These are phyloP conservation scores for Myathropa florea DNA, from an alignment of 2,888 invertebrate species.

Conservation along the genomic window DNA sequence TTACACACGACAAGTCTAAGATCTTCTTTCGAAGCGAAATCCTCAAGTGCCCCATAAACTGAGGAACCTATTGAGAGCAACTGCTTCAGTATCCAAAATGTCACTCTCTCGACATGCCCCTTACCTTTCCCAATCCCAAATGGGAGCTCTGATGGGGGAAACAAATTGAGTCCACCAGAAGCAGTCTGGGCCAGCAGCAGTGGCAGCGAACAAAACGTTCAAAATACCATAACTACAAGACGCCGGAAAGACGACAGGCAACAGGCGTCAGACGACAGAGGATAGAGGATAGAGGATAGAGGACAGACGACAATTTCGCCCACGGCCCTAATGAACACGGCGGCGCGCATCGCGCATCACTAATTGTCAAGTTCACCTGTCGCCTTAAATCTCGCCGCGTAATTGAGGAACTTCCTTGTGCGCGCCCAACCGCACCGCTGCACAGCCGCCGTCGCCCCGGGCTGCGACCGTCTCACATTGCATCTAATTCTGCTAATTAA, in stretches of 20 bases:
- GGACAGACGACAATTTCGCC: constrained; percentile 39
- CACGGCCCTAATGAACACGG: constrained; percentile 43
- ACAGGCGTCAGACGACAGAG: neutral
- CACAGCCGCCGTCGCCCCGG: neutral
- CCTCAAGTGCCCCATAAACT: neutral
- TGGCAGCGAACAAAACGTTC: constrained; percentile 12
- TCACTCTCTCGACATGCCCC: neutral
- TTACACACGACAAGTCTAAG: neutral
- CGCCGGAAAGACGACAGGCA: constrained; percentile 21
- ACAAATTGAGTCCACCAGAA: neutral
- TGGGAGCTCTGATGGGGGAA: neutral
- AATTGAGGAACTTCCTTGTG: constrained; percentile 69
- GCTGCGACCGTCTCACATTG: constrained; percentile 41
- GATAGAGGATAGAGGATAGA: neutral
- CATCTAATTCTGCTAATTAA: constrained; percentile 66
- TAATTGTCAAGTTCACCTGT: constrained; percentile 71
- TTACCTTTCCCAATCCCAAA: neutral
- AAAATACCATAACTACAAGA: constrained; percentile 1
- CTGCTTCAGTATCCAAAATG: neutral
- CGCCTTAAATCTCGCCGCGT: constrained; percentile 63
- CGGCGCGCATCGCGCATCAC: constrained; percentile 50
- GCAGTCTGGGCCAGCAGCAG: neutral
- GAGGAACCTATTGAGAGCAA: neutral
- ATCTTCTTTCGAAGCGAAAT: neutral
- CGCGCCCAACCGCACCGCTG: constrained; percentile 33